A percentile compares a stretch with the other conserved stretches of the same genome.
phyloP scores from a whole-genome alignment of 2,888 invertebrate species.

The Netelia virgata region DNA sequence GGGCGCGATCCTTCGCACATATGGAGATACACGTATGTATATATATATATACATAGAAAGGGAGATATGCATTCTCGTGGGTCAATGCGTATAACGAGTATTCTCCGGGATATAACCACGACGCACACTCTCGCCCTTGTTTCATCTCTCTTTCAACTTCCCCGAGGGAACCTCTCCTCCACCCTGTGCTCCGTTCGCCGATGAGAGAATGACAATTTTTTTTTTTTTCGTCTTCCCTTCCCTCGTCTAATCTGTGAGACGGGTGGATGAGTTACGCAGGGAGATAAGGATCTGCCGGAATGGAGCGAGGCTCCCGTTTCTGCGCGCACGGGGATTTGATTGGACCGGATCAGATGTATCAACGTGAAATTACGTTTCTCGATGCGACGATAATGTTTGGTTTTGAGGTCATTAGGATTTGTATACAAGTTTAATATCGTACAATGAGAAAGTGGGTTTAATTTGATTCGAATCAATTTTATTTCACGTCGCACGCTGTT shows the following conservation, averaged over 20 bases:
- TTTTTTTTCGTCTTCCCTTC: conserved; percentile 48
- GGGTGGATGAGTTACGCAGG: conserved; percentile 64
- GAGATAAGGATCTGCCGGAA: conserved; percentile 61
- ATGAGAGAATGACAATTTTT: conserved; percentile 63
- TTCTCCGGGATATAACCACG: conserved; percentile 54
- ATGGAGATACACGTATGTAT: conserved; percentile 9
- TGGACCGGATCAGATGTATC: conserved; percentile 5
- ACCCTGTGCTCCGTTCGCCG: conserved; percentile 16
- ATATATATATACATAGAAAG: not conserved
- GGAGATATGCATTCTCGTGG: conserved; percentile 69
- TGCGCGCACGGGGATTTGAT: conserved; percentile 56
- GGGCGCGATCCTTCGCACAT: conserved; percentile 65
- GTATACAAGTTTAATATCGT: not conserved
- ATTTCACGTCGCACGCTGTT: not conserved
- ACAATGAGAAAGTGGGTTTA: not conserved
- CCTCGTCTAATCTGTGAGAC: conserved; percentile 56
- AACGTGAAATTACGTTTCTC: conserved; percentile 47
- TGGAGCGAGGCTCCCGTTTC: conserved; percentile 47
- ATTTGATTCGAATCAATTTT: not conserved
- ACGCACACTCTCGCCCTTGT: conserved; percentile 16
- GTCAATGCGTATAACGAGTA: conserved; percentile 67
- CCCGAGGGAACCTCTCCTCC: conserved; percentile 39
- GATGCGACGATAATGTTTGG: conserved; percentile 37
- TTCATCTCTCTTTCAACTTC: conserved; percentile 45
- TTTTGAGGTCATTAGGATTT: conserved; percentile 27